Base-by-base conservation (phyloP, 2,888 invertebrate genomes). In the Pollenia griseotomentosa region DNA sequence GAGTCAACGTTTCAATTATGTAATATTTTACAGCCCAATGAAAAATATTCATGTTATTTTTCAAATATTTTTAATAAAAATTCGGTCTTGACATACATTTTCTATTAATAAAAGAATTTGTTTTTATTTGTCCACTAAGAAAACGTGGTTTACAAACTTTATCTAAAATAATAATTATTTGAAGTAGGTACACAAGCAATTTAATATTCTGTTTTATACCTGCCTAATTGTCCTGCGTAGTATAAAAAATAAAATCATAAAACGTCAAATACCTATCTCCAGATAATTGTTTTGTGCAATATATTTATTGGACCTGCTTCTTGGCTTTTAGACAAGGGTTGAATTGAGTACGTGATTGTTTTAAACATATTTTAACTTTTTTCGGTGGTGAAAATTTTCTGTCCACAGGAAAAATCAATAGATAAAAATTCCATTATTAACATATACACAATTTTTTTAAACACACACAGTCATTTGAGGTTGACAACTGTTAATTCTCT, bases 321-420 rank as follows among this genome's bases (percentile, higher is more conserved):
- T 71, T 61, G 79, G 55, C 79, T 70, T 33, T 44, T 55, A 33
- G 63, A 65, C 46, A 73, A 48, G 80, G 73, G 71, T 55, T 63
- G 73, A 55, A 46, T 33, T 19, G 63, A 55, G 46, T 65, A 55
- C 44, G 33, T 73, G 55, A 53, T 65, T 73, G 46, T 73, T 80
- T 80, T 46, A 33, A 63, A 63, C 42, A 80, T 42, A 71, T 48
- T 42, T 14, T 44, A 14, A 59, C 2, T 68, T 55, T 59, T 48
- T 42, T n/a, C 70, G 78, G 40, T 71, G 65, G 51, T 73, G 42
- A 65, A 78, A 66, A 59, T 14, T 61, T 59, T 12, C n/a, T 78
- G 57, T 66, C 73, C 61, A 70, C 55, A 66, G 68, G 44, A 79
- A 83, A 80, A 86, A 83, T 83, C 86, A 79, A 86, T 83, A 86